Percentiles rank a stretch among this genome's conserved stretches.
Evolutionary conservation across 2,888 invertebrate genomes (phyloP).

Genomic region (Penaeus monodon): DNA sequence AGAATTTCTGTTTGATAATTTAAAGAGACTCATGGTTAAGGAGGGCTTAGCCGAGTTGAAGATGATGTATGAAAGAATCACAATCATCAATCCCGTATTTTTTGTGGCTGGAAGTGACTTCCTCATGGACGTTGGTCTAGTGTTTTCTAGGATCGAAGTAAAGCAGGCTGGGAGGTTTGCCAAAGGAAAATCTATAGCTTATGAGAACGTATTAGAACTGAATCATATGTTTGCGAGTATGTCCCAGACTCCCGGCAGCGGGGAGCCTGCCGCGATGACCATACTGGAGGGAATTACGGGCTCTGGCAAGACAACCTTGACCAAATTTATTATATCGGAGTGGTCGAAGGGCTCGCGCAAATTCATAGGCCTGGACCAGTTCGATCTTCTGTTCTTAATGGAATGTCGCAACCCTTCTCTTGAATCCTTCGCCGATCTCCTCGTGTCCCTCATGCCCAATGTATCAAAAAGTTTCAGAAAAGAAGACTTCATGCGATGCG

Average conservation of each 20-base stretch:
- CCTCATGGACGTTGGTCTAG: neutral
- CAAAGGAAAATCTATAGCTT: neutral
- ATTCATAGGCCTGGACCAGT: neutral
- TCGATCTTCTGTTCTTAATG: neutral
- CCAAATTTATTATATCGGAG: neutral
- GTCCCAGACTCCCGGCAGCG: too few species aligned
- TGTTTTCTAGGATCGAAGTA: neutral
- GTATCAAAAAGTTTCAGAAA: neutral
- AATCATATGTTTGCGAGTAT: too few species aligned
- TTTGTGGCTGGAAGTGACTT: neutral
- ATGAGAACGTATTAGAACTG: neutral
- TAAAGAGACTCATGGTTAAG: too few species aligned
- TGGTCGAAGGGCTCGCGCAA: neutral
- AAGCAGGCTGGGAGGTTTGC: neutral
- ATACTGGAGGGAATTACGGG: neutral
- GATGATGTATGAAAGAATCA: neutral
- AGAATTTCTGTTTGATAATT: neutral
- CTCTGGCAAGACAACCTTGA: neutral
- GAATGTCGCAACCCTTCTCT: neutral
- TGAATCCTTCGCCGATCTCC: neutral
- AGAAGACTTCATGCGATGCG: neutral
- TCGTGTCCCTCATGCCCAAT: conserved; percentile 5
- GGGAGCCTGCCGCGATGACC: neutral
- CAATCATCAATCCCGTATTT: neutral
- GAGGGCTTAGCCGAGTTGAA: neutral